Conservation (phyloP, 64 coral and sea anemone genomes). For the Pocillopora verrucosa region DNA sequence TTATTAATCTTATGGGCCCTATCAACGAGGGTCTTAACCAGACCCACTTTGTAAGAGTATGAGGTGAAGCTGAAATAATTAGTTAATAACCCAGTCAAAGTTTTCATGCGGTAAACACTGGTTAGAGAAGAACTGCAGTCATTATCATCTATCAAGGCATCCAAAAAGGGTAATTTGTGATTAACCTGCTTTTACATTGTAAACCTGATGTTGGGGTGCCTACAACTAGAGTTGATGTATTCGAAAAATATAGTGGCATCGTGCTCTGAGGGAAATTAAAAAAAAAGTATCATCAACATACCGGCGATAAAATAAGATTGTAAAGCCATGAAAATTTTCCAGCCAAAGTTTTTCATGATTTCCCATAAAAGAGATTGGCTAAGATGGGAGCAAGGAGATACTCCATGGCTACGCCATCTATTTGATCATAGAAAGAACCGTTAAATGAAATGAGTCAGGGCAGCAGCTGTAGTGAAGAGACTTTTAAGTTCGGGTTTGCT, state of each 20-base stretch:
- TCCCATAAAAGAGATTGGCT: not conserved
- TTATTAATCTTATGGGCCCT: too few species aligned
- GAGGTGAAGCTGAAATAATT: too few species aligned
- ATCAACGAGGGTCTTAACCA: too few species aligned
- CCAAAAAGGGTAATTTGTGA: not conserved
- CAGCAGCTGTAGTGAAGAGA: constrained; percentile 37
- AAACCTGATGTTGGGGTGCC: not conserved
- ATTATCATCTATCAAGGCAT: not conserved
- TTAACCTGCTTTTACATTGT: not conserved
- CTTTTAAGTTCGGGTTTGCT: constrained; percentile 20
- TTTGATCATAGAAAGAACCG: constrained; percentile 13
- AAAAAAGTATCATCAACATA: not conserved
- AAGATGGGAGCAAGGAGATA: not conserved
- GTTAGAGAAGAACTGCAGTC: not conserved
- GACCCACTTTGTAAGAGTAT: too few species aligned
- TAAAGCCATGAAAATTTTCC: too few species aligned
- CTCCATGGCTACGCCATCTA: not conserved
- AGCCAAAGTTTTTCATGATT: constrained; percentile 12
- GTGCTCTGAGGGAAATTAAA: constrained; percentile 23
- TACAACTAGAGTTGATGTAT: not conserved
- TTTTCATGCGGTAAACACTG: not conserved
- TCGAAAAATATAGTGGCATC: constrained; percentile 11
- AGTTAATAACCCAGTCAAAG: too few species aligned
- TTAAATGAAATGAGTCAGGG: constrained; percentile 23
- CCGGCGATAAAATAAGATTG: too few species aligned